These are phyloP conservation scores for Hippoglossus stenolepis DNA, from an alignment of 2,113 vertebrate genomes.

Conservation along the genomic window DNA sequence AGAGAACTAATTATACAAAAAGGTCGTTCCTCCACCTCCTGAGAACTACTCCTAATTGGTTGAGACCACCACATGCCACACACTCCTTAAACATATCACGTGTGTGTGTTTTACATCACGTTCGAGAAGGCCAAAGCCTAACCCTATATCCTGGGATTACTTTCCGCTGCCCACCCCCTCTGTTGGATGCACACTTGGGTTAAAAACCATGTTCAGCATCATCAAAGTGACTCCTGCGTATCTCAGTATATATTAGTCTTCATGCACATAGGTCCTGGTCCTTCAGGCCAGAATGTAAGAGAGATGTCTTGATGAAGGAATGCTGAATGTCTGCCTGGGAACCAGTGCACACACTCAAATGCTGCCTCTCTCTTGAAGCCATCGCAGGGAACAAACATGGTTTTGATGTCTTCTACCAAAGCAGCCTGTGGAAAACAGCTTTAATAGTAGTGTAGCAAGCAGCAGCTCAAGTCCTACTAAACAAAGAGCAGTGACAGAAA, in stretches of 20 bases:
- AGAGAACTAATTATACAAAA: constrained; percentile 94
- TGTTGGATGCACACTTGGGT: constrained; percentile 32
- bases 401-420: constrained; percentile 70
- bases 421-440: constrained; percentile 63
- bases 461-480: constrained; percentile 59
- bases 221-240: constrained; percentile 54
- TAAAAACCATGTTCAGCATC: constrained; percentile 49
- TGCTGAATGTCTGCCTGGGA: constrained; percentile 39
- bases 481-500: constrained; percentile 71
- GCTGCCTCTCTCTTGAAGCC: constrained; percentile 46
- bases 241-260: constrained; percentile 19
- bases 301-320: constrained; percentile 46
- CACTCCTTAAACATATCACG: constrained; percentile 78
- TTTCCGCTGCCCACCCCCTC: constrained; percentile 25
- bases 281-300: constrained; percentile 35
- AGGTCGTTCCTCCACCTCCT: constrained; percentile 88
- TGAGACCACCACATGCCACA: constrained; percentile 80
- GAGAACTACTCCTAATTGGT: constrained; percentile 89
- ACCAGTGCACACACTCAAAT: constrained; percentile 18
- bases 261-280: constrained; percentile 29
- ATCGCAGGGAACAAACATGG: constrained; percentile 54
- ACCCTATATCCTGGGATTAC: constrained; percentile 77
- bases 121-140: constrained; percentile 83
- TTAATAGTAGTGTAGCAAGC: constrained; percentile 61
- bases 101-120: constrained; percentile 84